phyloP scores from a whole-genome alignment of 2,888 invertebrate species.

The Sinodicranocentrus sp. region DNA sequence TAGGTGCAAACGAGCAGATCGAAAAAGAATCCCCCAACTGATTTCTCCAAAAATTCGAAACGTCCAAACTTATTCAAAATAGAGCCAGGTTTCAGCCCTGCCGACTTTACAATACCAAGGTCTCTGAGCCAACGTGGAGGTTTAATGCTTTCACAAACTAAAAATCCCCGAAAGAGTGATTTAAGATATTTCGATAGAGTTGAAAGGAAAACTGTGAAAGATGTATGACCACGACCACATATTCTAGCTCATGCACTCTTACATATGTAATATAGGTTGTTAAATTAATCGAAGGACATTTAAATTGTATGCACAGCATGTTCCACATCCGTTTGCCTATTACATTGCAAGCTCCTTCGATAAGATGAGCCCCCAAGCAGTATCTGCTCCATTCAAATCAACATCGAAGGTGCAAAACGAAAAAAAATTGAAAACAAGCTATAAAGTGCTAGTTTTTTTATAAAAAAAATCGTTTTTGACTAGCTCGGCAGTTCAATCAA shows the following conservation, averaged over 20 bases:
- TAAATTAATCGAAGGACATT: no score
- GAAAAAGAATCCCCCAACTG: slow-evolving; percentile 46
- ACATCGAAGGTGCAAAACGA: slow-evolving; percentile 59
- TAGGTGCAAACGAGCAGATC: slow-evolving; percentile 69
- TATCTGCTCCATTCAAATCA: slow-evolving; percentile 74
- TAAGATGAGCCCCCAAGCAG: slow-evolving; percentile 63
- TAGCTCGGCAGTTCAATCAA: slow-evolving; percentile 21
- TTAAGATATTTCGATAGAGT: slow-evolving; percentile 70
- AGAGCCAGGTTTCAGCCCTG: slow-evolving; percentile 68
- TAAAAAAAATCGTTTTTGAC: no score
- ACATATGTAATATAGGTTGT: neutral
- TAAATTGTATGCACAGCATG: slow-evolving; percentile 6
- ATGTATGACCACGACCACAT: slow-evolving; percentile 26
- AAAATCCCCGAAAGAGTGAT: slow-evolving; percentile 58
- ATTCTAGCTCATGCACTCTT: neutral
- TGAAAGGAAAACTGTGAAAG: slow-evolving; percentile 26
- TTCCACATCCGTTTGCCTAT: slow-evolving; percentile 39
- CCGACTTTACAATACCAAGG: slow-evolving; percentile 63
- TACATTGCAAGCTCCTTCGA: slow-evolving; percentile 56
- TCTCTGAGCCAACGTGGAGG: slow-evolving; percentile 57
- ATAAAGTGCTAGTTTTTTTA: no score
- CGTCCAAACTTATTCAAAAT: slow-evolving; percentile 60
- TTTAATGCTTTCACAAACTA: slow-evolving; percentile 64
- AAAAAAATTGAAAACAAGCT: no score
- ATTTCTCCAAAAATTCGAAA: slow-evolving; percentile 54